Evolutionary conservation across 2,888 invertebrate genomes (phyloP), one percentile per base, ranked within the genome.

Genomic region (Dryobota labecula): DNA sequence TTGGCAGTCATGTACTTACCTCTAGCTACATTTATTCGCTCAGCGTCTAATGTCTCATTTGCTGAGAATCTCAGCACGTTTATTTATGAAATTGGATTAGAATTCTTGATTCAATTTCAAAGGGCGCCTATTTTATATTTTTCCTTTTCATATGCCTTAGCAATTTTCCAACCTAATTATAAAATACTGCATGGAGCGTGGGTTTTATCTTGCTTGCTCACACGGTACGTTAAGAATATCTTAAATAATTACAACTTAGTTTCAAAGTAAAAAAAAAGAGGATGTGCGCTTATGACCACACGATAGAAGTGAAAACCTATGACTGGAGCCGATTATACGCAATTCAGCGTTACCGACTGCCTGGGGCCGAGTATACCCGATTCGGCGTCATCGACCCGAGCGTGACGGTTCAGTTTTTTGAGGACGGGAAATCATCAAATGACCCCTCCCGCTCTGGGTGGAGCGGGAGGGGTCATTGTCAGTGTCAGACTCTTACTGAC

Each of bases 31-130:
- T 80, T 66, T 62, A 80, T 75, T 62, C 66, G 47, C 33, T 41
- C 24, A 60, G 38, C 65, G 43, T 49, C 30, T 81, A 69, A 82
- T 65, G 53, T 76, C 62, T 77, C 70, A 65, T 77, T 82, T 70
- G 65, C 70, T 65, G 60, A n/a, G 43, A 77, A 76, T 82, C 78
- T 36, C 57, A 30, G 53, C 82, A 63, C 78, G 63, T 77, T 70
- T 78, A 70, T 77, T 67, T 60, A 53, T 70, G 58, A 70, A 78
- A 82, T 77, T 70, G 78, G 45, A 66, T 82, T 70, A 77, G 54
- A 54, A 49, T 62, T 51, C 65, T 41, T 70, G 62, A 76, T 78
- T 64, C 62, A 66, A 69, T 81, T 81, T 79, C 41, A 58, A 74
- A 43, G 47, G 62, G 45, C 54, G 73, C 27, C 73, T 58, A 61